Evolutionary conservation across 2,797 vertebrate genomes (phyloP).

Genomic region (Oceanodroma leucorhoa): DNA sequence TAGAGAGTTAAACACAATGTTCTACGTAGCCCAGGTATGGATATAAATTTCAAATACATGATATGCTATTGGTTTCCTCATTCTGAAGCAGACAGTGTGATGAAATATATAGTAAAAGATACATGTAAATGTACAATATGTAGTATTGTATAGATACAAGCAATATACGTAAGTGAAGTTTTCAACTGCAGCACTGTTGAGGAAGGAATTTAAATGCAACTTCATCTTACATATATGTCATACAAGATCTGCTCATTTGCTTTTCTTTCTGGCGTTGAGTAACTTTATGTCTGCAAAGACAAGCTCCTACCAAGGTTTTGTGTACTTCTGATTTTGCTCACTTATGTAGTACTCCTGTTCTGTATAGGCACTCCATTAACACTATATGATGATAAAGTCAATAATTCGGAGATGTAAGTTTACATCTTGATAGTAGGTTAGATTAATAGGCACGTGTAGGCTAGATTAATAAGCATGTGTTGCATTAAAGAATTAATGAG

Average conservation of each 20-base stretch:
- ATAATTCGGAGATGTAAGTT: background rate
- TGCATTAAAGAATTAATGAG: background rate
- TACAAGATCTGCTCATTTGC: background rate
- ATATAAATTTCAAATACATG: background rate
- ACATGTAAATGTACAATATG: fast-evolving
- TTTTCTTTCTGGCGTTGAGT: background rate
- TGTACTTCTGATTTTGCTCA: background rate
- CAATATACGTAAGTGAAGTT: background rate
- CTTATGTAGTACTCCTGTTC: background rate
- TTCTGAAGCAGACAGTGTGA: background rate
- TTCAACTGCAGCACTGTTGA: background rate
- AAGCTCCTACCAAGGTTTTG: background rate
- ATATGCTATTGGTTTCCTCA: background rate
- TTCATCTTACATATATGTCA: background rate
- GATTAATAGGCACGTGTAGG: background rate
- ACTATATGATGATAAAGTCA: background rate
- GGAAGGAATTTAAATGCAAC: background rate
- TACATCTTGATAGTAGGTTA: background rate
- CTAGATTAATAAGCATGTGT: background rate
- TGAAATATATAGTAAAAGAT: background rate
- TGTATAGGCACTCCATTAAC: background rate
- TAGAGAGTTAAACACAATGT: background rate
- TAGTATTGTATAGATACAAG: background rate
- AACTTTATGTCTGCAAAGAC: background rate
- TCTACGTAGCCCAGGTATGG: background rate